A percentile compares a stretch with the other conserved stretches of the same genome.
Conservation (phyloP, 1,140 invertebrate genomes). For the Dendrolimus kikuchii region DNA sequence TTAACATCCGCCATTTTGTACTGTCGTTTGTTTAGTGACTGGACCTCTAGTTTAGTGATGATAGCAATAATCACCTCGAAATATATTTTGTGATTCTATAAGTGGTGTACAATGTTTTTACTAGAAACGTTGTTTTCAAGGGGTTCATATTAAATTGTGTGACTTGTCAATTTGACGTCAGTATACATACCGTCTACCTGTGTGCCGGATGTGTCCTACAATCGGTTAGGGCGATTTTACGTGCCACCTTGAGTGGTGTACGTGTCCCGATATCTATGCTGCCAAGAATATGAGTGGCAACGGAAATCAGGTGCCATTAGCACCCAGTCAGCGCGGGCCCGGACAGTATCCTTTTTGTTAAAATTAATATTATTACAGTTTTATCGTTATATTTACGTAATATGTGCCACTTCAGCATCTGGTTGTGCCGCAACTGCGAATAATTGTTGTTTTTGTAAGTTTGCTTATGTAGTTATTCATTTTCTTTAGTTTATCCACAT, state of each 20-base stretch:
- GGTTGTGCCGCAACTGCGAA: constrained; percentile 52
- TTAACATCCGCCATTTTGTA: constrained; percentile 72
- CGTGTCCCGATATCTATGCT: constrained; percentile 68
- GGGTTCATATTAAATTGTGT: constrained; percentile 54
- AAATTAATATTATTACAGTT: constrained; percentile 32
- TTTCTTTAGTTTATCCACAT: constrained; percentile 2
- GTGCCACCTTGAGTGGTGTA: constrained; percentile 70
- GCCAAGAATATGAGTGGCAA: constrained; percentile 68
- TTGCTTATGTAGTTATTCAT: background rate
- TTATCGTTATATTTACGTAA: constrained; percentile 66
- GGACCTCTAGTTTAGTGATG: constrained; percentile 57
- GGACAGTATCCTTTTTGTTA: constrained; percentile 62
- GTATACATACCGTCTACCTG: constrained; percentile 49
- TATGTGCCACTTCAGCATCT: constrained; percentile 55
- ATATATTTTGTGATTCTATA: constrained; percentile 52
- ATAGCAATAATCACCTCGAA: constrained; percentile 46
- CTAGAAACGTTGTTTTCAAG: constrained; percentile 57
- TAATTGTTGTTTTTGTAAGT: constrained; percentile 13
- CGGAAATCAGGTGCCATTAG: constrained; percentile 68
- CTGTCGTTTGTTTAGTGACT: constrained; percentile 71
- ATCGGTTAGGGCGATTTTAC: constrained; percentile 66
- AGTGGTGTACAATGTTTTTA: constrained; percentile 65
- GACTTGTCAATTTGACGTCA: constrained; percentile 64
- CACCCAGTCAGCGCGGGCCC: constrained; percentile 60
- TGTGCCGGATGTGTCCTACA: constrained; percentile 70